Base-by-base conservation (phyloP, 2,888 invertebrate genomes). In the Volucella zonaria region DNA sequence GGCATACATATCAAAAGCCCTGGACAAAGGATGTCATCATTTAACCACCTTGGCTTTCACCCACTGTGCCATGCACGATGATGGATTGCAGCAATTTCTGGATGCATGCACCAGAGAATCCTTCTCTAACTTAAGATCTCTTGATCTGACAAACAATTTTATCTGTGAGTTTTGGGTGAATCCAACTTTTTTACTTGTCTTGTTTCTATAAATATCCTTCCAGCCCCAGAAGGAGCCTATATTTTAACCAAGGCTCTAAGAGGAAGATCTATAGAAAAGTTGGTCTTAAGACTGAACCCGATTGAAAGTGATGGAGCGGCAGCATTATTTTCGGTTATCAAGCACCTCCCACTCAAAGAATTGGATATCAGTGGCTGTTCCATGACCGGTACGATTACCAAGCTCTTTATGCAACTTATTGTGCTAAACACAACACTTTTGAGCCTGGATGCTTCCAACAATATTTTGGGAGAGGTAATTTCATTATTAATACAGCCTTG, bases 21-120 rank as follows among this genome's bases (percentile, higher is more conserved):
- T 92, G 78, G 92, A 92, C 73, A 92, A 91, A 86, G 91, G 91
- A 23, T 91, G 91, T 56, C 89, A 91, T 61, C 89, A 91, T 70
- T 87, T 92, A 9, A 88, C 85, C 38, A 86, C 88, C 31, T 75
- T 92, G 6, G 88, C 89, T 3, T 86, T 92, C 42, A 82, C 88
- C 14, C 89, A 92, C 85, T 92, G 92, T 49, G 87, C 89, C 2
- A 88, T 91, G 66, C 90, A 90, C 2, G 92, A 92, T 88, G 89
- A 88, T 10, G 92, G 92, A 18, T 89, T 92, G 49, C 89, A 89
- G 1, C 87, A 90, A 38, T 92, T 92, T 82, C 76, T 91, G 18
- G 88, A 89, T 62, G 87, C 87, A 8, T 89, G 92, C 15, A 88
- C 88, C 62, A 88, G 86, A 18, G 92, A 92, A 61, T 91, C 92